These are phyloP conservation scores for Pheosia tremula DNA, from an alignment of 2,888 invertebrate species.

Conservation along the genomic window DNA sequence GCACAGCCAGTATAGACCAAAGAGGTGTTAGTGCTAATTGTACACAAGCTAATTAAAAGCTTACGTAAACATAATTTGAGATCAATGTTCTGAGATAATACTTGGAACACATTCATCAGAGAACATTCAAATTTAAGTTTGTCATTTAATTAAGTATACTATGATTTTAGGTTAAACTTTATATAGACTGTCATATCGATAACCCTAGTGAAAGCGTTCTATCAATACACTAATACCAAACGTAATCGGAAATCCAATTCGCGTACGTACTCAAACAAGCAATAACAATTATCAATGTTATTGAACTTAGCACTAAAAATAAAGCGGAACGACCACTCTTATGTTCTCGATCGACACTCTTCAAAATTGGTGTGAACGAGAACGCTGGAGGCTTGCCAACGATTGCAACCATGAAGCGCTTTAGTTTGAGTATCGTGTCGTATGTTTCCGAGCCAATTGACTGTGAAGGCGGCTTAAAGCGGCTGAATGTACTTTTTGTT, in stretches of 20 bases:
- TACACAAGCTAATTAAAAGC: too few relatives aligned
- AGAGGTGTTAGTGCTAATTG: too few relatives aligned
- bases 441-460: constrained; percentile 43
- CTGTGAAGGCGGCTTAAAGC: constrained; percentile 44
- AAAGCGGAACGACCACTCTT: constrained; percentile 28
- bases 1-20: too few relatives aligned
- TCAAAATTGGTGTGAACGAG: constrained; percentile 49
- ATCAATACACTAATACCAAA: background rate
- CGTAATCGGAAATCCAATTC: constrained; percentile 4
- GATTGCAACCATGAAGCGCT: constrained; percentile 35
- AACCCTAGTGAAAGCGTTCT: too few relatives aligned
- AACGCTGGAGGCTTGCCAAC: constrained; percentile 47
- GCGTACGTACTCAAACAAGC: constrained; percentile 15
- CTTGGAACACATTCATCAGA: too few relatives aligned
- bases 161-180: too few relatives aligned
- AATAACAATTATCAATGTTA: constrained; percentile 35
- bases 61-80: too few relatives aligned
- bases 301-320: constrained; percentile 54
- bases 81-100: too few relatives aligned
- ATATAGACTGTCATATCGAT: too few relatives aligned
- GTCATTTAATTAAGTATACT: too few relatives aligned
- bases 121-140: too few relatives aligned
- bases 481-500: constrained; percentile 36
- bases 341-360: constrained; percentile 28
- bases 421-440: constrained; percentile 28